These are phyloP conservation scores for Lymantria monacha DNA, from an alignment of 2,888 invertebrate species.

Conservation along the genomic window DNA sequence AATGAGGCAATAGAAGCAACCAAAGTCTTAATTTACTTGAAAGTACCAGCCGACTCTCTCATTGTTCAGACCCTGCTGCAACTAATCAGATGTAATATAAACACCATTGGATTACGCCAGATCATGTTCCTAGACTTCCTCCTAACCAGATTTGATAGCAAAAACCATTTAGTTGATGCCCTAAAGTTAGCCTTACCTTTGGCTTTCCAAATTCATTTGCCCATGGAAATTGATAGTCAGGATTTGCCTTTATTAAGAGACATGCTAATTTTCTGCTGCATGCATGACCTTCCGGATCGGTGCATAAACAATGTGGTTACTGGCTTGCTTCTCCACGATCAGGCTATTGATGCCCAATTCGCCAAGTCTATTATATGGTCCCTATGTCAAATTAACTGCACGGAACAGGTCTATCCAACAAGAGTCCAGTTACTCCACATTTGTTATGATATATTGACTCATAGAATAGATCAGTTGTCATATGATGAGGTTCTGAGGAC, in stretches of 20 bases:
- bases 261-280: conserved; percentile 78
- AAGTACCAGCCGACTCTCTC: conserved; percentile 80
- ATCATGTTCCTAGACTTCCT: conserved; percentile 85
- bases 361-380: conserved; percentile 82
- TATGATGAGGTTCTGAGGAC: conserved; percentile 77
- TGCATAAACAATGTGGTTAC: conserved; percentile 79
- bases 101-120: conserved; percentile 82
- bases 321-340: conserved; percentile 68
- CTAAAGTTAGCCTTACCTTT: conserved; percentile 85
- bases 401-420: conserved; percentile 56
- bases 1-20: conserved; percentile 82
- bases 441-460: conserved; percentile 71
- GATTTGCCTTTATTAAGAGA: conserved; percentile 77
- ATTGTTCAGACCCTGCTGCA: conserved; percentile 85
- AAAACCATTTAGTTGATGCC: conserved; percentile 83
- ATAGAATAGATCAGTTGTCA: conserved; percentile 62
- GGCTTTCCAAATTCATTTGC: conserved; percentile 84
- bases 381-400: conserved; percentile 72
- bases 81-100: conserved; percentile 83
- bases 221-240: conserved; percentile 79
- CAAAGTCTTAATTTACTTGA: conserved; percentile 81
- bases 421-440: conserved; percentile 77
- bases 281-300: conserved; percentile 72
- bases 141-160: conserved; percentile 69
- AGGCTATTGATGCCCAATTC: conserved; percentile 60